Evolutionary conservation across 1,140 invertebrate genomes (phyloP).

Genomic region (Drosophila leontia): DNA sequence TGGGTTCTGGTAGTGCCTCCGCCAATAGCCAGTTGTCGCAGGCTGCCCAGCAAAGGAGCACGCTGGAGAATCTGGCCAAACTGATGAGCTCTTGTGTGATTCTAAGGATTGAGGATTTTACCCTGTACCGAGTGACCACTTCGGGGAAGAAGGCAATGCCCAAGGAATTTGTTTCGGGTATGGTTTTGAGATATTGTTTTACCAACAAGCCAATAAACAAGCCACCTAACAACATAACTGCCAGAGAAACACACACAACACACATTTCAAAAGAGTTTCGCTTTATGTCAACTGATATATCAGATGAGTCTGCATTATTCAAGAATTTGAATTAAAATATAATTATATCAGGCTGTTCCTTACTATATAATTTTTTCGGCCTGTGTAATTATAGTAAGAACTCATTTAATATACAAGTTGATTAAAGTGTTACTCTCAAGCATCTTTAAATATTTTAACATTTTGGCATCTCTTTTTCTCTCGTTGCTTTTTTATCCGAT

Average conservation of each 20-base stretch:
- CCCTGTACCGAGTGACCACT: constrained; percentile 93
- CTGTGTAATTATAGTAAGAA: too few relatives aligned
- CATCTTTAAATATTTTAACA: constrained; percentile 41
- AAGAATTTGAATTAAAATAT: not conserved
- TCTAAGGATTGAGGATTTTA: constrained; percentile 95
- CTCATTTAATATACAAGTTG: not conserved
- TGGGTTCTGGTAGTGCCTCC: constrained; percentile 64
- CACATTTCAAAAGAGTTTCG: constrained; percentile 1
- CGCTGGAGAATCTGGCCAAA: constrained; percentile 91
- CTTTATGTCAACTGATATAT: not conserved
- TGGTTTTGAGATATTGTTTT: constrained; percentile 13
- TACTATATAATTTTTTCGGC: too few relatives aligned
- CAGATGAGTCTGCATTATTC: not conserved
- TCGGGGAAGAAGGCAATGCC: constrained; percentile 89
- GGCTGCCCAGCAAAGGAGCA: constrained; percentile 88
- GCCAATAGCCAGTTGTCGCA: constrained; percentile 71
- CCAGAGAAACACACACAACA: constrained; percentile 8
- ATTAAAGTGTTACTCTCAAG: not conserved
- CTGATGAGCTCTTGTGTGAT: constrained; percentile 97
- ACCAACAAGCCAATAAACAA: not conserved
- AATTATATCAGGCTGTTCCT: too few relatives aligned
- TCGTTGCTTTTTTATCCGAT: constrained; percentile 50
- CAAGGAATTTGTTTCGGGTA: constrained; percentile 93
- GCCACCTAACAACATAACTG: constrained; percentile 29
- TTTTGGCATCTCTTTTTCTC: constrained; percentile 52